A percentile compares a stretch with the other conserved stretches of the same genome.
Evolutionary conservation across 2,797 vertebrate species (phyloP).

Genomic region (Craterocephalus amniculus): DNA sequence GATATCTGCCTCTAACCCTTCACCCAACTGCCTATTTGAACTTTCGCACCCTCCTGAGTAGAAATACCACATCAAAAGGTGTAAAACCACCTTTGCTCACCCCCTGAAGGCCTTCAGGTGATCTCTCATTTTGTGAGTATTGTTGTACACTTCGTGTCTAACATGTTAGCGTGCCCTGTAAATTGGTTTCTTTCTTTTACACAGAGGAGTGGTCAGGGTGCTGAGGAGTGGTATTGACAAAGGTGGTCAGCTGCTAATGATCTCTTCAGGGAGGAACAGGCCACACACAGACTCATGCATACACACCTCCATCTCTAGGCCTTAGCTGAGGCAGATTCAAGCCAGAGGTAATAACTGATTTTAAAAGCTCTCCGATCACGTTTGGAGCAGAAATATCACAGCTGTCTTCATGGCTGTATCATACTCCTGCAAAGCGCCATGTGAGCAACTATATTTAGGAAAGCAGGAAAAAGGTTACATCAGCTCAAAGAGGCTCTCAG

Average conservation of each 20-base stretch:
- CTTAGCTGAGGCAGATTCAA: conserved; percentile 10
- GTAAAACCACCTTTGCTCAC: conserved; percentile 54
- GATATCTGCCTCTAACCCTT: conserved; percentile 18
- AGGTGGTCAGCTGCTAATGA: conserved; percentile 61
- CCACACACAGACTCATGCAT: conserved; percentile 27
- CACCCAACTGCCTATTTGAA: conserved; percentile 44
- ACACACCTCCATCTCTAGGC: conserved; percentile 12
- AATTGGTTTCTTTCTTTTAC: conserved; percentile 59
- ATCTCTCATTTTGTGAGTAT: conserved; percentile 56
- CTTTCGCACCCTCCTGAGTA: conserved; percentile 39
- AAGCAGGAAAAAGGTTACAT: conserved; percentile 18
- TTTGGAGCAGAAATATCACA: conserved; percentile 24
- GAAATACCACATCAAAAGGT: conserved; percentile 56
- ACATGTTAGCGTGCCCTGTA: conserved; percentile 47
- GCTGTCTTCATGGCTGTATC: conserved; percentile 14
- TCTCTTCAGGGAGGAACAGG: conserved; percentile 54
- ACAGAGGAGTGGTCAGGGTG: conserved; percentile 7
- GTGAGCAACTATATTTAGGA: conserved; percentile 38
- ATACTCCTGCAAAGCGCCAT: conserved; percentile 19
- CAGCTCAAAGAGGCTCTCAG: conserved; percentile 28
- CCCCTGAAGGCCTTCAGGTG: conserved; percentile 41
- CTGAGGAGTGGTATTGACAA: conserved; percentile 56
- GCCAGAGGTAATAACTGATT: conserved; percentile 48
- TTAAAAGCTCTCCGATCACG: conserved; percentile 8
- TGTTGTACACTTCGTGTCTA: conserved; percentile 56